Evolutionary conservation across 2,888 invertebrate genomes (phyloP).

Genomic region (Nomada flava): DNA sequence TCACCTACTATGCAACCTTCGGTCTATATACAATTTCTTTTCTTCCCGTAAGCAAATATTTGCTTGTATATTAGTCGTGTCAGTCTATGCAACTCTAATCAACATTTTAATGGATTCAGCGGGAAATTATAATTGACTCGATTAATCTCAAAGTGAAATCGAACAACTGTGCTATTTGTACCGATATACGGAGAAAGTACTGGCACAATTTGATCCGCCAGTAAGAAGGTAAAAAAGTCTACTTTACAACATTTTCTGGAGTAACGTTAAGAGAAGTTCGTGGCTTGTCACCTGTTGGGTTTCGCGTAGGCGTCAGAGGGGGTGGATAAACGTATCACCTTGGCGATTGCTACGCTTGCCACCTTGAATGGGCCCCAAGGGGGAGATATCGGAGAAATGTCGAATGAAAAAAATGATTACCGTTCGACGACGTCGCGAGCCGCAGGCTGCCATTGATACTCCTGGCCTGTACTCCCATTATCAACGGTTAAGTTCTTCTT

Average conservation of each 20-base stretch:
- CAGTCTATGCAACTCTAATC: neutral
- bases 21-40: neutral
- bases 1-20: neutral
- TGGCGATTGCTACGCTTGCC: no score
- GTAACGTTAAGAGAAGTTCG: no score
- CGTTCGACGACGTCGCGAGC: slow-evolving; percentile 37
- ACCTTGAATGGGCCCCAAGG: neutral
- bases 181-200: slow-evolving; percentile 34
- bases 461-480: slow-evolving; percentile 45
- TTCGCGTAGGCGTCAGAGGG: neutral
- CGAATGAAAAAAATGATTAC: slow-evolving; percentile 31
- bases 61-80: neutral
- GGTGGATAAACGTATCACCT: neutral
- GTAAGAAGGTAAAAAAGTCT: neutral
- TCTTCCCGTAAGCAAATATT: slow-evolving; percentile 21
- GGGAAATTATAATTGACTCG: neutral
- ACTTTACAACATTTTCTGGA: no score
- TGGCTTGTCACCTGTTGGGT: slow-evolving; percentile 42
- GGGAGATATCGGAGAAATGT: neutral
- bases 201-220: neutral
- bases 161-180: neutral
- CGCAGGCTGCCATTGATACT: slow-evolving; percentile 36
- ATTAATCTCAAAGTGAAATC: slow-evolving; percentile 10
- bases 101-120: no score
- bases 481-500: neutral